A percentile compares a stretch with the other conserved stretches of the same genome.
Conservation (phyloP, 2,888 invertebrate species). For the Pogonocherus hispidulus region DNA sequence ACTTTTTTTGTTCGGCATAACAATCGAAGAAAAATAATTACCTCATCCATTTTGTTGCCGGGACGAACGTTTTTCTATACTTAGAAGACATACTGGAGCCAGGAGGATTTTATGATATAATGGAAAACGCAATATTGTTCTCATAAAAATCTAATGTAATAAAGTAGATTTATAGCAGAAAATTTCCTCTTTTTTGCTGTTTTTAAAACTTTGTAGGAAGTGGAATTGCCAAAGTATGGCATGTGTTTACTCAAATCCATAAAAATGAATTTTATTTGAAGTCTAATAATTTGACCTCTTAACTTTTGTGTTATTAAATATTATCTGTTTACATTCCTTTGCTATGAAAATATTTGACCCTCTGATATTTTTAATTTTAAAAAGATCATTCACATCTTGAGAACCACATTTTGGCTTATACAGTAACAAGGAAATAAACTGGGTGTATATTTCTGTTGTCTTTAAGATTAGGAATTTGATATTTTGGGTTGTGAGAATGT, state of each 20-base stretch:
- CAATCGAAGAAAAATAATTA: slow-evolving; percentile 1
- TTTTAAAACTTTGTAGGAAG: neutral
- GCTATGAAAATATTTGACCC: neutral
- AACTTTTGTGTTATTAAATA: neutral
- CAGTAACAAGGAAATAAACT: too few relatives aligned
- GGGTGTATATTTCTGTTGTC: too few relatives aligned
- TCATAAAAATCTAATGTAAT: neutral
- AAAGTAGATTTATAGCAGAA: neutral
- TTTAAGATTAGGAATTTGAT: too few relatives aligned
- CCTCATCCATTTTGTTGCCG: neutral
- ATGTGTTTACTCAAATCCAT: too few relatives aligned
- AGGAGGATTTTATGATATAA: neutral
- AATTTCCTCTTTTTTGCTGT: neutral
- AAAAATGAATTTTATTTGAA: neutral
- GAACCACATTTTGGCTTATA: too few relatives aligned
- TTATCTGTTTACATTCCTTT: neutral
- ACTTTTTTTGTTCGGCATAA: neutral
- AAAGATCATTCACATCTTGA: too few relatives aligned
- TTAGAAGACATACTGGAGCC: too few relatives aligned
- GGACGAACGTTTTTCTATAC: neutral
- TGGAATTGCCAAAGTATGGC: too few relatives aligned
- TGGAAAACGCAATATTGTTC: neutral
- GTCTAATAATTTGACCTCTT: neutral
- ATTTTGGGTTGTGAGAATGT: too few relatives aligned
- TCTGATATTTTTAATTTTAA: neutral